Percentiles rank a stretch among this genome's conserved stretches.
phyloP scores from a whole-genome alignment of 1,140 invertebrate genomes.

The Oryctes rhinoceros region DNA sequence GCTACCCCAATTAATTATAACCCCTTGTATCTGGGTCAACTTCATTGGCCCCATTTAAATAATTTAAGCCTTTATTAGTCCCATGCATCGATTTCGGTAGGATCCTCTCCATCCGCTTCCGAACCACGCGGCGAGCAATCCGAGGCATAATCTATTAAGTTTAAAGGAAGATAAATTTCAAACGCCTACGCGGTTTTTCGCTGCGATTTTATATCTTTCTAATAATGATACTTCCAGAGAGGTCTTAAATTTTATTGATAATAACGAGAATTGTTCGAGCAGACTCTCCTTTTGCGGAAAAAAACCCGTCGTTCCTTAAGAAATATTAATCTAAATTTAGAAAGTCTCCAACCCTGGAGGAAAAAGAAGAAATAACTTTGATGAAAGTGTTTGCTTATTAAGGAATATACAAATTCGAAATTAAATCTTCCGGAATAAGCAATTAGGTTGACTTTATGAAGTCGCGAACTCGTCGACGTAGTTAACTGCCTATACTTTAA shows the following conservation, averaged over 20 bases:
- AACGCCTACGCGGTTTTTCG: constrained; percentile 29
- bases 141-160: constrained; percentile 22
- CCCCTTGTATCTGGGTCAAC: constrained; percentile 35
- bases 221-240: constrained; percentile 3
- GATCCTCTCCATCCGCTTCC: neutral
- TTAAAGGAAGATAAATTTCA: constrained; percentile 31
- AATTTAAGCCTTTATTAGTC: constrained; percentile 36
- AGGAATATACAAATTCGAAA: too few relatives aligned
- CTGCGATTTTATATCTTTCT: constrained; percentile 15
- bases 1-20: constrained; percentile 28
- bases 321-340: too few relatives aligned
- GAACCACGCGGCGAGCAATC: neutral
- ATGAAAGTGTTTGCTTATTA: too few relatives aligned
- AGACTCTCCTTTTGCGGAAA: too few relatives aligned
- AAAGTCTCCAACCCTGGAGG: too few relatives aligned
- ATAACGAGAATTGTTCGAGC: neutral
- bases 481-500: too few relatives aligned
- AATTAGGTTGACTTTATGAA: too few relatives aligned
- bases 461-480: too few relatives aligned
- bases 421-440: too few relatives aligned
- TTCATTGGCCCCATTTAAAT: constrained; percentile 37
- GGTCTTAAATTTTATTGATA: neutral
- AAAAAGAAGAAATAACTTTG: too few relatives aligned
- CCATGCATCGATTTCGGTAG: constrained; percentile 17
- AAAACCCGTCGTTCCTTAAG: too few relatives aligned